Percentiles rank a stretch among this genome's conserved stretches.
phyloP scores from a whole-genome alignment of 1,140 invertebrate genomes.

The Lepidotrigona ventralis region DNA sequence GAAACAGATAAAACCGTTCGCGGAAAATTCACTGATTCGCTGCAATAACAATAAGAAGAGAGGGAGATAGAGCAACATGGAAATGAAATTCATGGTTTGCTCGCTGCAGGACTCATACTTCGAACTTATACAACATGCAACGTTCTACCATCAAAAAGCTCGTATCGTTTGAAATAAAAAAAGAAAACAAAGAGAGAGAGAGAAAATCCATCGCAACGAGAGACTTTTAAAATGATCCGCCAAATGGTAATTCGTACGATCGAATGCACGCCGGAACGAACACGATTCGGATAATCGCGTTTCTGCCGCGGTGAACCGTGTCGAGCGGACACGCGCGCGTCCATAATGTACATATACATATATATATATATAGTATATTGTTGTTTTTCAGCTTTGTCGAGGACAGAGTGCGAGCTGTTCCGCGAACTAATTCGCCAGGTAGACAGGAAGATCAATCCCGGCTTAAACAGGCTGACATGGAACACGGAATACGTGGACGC shows the following conservation, averaged over 20 bases:
- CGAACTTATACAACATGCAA: too few species aligned
- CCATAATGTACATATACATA: not conserved
- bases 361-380: not conserved
- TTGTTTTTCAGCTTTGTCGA: conserved; percentile 77
- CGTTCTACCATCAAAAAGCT: not conserved
- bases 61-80: not conserved
- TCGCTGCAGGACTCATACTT: not conserved
- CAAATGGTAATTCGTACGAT: not conserved
- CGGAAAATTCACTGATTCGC: not conserved
- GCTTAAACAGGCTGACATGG: conserved; percentile 90
- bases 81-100: not conserved
- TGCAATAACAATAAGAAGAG: not conserved
- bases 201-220: not conserved
- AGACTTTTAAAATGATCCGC: not conserved
- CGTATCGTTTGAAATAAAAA: not conserved
- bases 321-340: not conserved
- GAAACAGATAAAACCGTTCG: not conserved
- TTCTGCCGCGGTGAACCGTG: not conserved
- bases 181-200: too few species aligned
- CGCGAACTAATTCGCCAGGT: conserved; percentile 81
- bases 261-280: not conserved
- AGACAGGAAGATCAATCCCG: conserved; percentile 90
- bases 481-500: conserved; percentile 86
- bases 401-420: conserved; percentile 82
- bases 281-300: conserved; percentile 12